These are phyloP conservation scores for Berghia stephanieae DNA, from an alignment of 1,140 invertebrate genomes.

Conservation along the genomic window DNA sequence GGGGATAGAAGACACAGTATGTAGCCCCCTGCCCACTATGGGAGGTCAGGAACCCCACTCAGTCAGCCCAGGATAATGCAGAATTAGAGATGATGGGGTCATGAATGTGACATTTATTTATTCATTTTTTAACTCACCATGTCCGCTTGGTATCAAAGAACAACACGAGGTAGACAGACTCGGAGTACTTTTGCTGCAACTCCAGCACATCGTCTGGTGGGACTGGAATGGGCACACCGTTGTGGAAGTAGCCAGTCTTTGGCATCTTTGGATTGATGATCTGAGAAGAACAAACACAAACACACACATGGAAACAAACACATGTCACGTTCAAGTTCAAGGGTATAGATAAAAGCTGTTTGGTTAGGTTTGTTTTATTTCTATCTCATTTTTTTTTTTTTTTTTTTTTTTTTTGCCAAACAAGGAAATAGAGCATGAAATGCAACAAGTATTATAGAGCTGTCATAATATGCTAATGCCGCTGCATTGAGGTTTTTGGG, in stretches of 20 bases:
- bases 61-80: not conserved
- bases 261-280: slow-evolving; percentile 95
- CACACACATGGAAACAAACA: not conserved
- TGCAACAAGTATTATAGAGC: too few species aligned
- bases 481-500: too few species aligned
- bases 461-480: too few species aligned
- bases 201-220: slow-evolving; percentile 90
- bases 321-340: not conserved
- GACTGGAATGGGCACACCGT: slow-evolving; percentile 91
- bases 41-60: too few species aligned
- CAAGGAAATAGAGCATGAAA: too few species aligned
- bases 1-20: too few species aligned
- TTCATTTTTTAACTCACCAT: slow-evolving; percentile 73
- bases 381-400: too few species aligned
- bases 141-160: slow-evolving; percentile 96
- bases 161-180: slow-evolving; percentile 86
- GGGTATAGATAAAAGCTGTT: not conserved
- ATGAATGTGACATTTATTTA: too few species aligned
- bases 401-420: too few species aligned
- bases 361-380: too few species aligned
- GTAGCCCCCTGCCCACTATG: too few species aligned
- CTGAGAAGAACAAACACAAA: slow-evolving; percentile 56
- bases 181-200: slow-evolving; percentile 81
- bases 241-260: slow-evolving; percentile 86
- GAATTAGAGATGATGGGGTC: not conserved